These are phyloP conservation scores for Steinernema hermaphroditum DNA, from an alignment of 2,888 invertebrate species.

Conservation along the genomic window DNA sequence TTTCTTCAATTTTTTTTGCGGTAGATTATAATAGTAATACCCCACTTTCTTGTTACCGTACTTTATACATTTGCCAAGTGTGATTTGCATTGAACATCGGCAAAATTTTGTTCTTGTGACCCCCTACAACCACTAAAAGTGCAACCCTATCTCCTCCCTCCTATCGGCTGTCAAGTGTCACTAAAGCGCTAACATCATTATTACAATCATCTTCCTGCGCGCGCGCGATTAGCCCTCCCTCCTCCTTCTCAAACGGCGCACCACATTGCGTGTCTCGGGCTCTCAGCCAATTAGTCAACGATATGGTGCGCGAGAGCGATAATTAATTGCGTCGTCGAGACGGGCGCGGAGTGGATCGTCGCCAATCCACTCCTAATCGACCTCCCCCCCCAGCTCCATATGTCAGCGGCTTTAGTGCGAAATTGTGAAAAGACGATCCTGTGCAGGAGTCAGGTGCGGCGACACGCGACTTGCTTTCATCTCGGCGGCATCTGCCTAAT, in stretches of 20 bases:
- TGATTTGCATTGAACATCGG: too few relatives aligned
- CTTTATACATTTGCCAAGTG: too few relatives aligned
- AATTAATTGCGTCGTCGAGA: conserved; percentile 30
- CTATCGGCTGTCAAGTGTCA: too few relatives aligned
- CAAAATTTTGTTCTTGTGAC: too few relatives aligned
- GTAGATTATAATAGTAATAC: too few relatives aligned
- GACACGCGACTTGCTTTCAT: conserved; percentile 21
- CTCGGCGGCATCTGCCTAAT: conserved; percentile 29
- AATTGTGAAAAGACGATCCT: conserved; percentile 3
- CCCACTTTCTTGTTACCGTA: too few relatives aligned
- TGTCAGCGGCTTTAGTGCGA: not conserved
- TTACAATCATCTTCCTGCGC: not conserved
- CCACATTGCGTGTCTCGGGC: conserved; percentile 25
- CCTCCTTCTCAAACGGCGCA: not conserved
- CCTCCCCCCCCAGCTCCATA: not conserved
- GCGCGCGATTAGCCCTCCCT: not conserved
- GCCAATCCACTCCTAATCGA: not conserved
- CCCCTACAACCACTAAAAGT: too few relatives aligned
- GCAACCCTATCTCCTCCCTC: too few relatives aligned
- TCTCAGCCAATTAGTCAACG: conserved; percentile 31
- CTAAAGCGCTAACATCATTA: too few relatives aligned
- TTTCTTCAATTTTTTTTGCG: too few relatives aligned
- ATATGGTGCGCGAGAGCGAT: conserved; percentile 29
- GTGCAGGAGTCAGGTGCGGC: conserved; percentile 5
- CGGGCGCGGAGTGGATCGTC: conserved; percentile 8